Conservation (phyloP, 2,888 invertebrate genomes). For the Rhingia rostrata region DNA sequence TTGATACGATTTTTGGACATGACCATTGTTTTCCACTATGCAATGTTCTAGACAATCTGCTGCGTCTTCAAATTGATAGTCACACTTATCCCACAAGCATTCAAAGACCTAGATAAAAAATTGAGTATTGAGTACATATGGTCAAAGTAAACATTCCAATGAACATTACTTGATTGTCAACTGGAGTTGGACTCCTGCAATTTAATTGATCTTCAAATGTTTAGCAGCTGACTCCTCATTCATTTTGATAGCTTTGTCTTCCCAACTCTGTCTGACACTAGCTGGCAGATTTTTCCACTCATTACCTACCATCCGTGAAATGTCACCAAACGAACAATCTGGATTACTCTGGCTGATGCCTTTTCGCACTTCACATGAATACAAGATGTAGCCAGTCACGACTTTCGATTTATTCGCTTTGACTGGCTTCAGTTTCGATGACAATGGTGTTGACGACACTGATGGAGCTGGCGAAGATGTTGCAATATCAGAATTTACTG, state of each 20-base stretch:
- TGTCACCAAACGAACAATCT: conserved; percentile 95
- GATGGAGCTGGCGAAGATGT: conserved; percentile 84
- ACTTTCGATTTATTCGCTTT: conserved; percentile 87
- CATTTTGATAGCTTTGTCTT: conserved; percentile 94
- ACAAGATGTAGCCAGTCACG: conserved; percentile 98
- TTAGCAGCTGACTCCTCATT: conserved; percentile 92
- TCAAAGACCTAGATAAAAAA: conserved; percentile 86
- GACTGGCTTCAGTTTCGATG: conserved; percentile 78
- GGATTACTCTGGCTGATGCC: conserved; percentile 96
- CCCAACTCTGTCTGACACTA: conserved; percentile 95
- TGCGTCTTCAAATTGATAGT: conserved; percentile 95
- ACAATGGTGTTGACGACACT: conserved; percentile 82
- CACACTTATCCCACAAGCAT: conserved; percentile 96
- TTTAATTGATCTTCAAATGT: conserved; percentile 83
- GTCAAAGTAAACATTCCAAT: not conserved
- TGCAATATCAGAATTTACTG: conserved; percentile 91
- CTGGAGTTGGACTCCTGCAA: conserved; percentile 83
- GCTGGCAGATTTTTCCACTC: conserved; percentile 97
- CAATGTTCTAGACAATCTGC: conserved; percentile 95
- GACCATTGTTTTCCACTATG: conserved; percentile 91
- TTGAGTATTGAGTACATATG: not conserved
- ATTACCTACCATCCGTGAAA: conserved; percentile 89
- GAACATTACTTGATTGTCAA: conserved; percentile 66
- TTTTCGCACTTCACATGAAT: conserved; percentile 97
- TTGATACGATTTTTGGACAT: conserved; percentile 85